Base-by-base conservation (phyloP, 2,797 vertebrate species). In the Hipposideros larvatus region DNA sequence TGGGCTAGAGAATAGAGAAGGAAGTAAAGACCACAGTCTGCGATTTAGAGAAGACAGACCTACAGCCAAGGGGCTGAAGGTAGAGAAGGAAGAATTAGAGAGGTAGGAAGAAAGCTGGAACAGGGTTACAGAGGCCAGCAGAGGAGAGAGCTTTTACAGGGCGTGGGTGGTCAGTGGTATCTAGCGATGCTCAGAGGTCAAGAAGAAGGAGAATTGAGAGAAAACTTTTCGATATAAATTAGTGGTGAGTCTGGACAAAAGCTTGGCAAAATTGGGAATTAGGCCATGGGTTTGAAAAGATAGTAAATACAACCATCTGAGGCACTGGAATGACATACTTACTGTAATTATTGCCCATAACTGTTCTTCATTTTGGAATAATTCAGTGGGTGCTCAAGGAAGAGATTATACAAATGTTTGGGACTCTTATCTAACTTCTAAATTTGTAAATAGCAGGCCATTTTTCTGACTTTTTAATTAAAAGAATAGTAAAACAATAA, bases 361-460 rank as follows among this genome's bases (percentile, higher is more conserved):
- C 4, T 79, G 63, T 46, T 90, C 21, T 78, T 95, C 21, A 34
- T 85, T 95, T 96, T 93, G 86, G 41, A 83, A 31, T 93, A 73
- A 94, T 90, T 94, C 26, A 92, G 15, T 73, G 46, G 31, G 59
- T 83, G 21, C 34, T 87, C 19, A 66, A 57, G 28, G 83, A 94
- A 80, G 46, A 95, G 55, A 59, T 65, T 91, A 53, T 91, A 46
- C 37, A 80, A 65, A 77, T 92, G 10, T 93, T 93, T 87, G 43
- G n/a, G 24, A 92, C 70, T 93, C 74, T 91, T 96, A 74, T 68
- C 19, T 96, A 92, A 90, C 51, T 92, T 94, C 22, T 70, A 21
- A 78, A 95, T 16, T 90, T 96, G 68, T 75, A 89, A 91, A 53
- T 79, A 82, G 31, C 18, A 46, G 63, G 14, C 41, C 66, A 2